Conservation (phyloP, 1,140 invertebrate genomes). For the Ladona fulva region DNA sequence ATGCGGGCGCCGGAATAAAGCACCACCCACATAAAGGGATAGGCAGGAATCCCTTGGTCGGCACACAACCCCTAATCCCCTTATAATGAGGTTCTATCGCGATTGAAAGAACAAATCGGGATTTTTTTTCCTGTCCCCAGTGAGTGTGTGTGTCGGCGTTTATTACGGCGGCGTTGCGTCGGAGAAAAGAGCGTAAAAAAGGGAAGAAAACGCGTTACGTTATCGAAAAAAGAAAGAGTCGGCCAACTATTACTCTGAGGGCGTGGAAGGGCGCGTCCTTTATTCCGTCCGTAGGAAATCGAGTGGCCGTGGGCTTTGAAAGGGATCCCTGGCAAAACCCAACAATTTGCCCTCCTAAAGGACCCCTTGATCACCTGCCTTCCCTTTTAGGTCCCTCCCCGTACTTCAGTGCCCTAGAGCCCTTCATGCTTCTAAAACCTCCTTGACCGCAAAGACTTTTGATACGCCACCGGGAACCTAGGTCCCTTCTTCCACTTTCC, state of each 20-base stretch:
- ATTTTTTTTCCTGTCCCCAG: not conserved
- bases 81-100: slow-evolving; percentile 9
- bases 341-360: slow-evolving; percentile 9
- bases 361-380: not conserved
- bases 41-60: not conserved
- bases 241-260: no score
- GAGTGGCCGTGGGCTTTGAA: not conserved
- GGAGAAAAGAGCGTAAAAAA: not conserved
- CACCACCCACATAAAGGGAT: not conserved
- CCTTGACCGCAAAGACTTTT: not conserved
- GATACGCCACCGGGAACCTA: not conserved
- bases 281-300: no score
- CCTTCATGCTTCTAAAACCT: not conserved
- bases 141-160: not conserved
- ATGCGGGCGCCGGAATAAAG: not conserved
- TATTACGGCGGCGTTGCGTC: not conserved
- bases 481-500: not conserved
- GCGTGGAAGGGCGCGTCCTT: no score
- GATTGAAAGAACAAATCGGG: not conserved
- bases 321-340: not conserved
- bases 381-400: not conserved
- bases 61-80: slow-evolving; percentile 1
- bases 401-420: not conserved
- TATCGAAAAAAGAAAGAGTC: no score
- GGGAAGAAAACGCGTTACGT: not conserved